Percentiles rank a stretch among this genome's conserved stretches.
Conservation (phyloP, 2,113 vertebrate species). For the Phylloscopus trochiloides region DNA sequence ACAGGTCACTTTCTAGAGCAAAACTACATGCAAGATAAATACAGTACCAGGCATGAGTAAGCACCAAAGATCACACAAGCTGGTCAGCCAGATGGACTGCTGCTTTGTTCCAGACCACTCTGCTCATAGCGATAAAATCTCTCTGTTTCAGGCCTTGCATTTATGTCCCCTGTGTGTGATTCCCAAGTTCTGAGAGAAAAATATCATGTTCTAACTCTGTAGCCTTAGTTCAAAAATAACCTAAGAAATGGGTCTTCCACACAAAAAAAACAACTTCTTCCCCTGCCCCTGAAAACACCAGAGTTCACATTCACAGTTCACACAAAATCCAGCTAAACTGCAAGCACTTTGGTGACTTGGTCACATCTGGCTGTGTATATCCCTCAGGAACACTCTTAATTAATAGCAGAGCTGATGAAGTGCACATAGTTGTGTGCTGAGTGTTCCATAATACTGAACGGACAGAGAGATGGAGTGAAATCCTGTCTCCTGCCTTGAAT, state of each 20-base stretch:
- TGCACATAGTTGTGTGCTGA: conserved; percentile 25
- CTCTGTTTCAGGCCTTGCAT: neutral
- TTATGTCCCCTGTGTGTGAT: neutral
- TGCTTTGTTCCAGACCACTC: neutral
- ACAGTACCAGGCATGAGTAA: neutral
- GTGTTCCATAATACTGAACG: conserved; percentile 29
- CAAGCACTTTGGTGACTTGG: conserved; percentile 25
- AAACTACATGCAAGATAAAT: neutral
- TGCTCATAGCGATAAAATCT: neutral
- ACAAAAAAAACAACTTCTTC: neutral
- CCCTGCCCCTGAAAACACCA: neutral
- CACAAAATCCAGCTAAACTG: conserved; percentile 7
- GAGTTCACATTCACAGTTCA: neutral
- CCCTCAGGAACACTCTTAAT: conserved; percentile 18
- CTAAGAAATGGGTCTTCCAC: conserved; percentile 34
- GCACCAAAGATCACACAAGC: neutral
- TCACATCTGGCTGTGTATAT: conserved; percentile 39
- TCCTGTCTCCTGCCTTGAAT: neutral
- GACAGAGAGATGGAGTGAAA: conserved; percentile 4
- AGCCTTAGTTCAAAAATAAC: conserved; percentile 29
- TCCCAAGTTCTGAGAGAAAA: neutral
- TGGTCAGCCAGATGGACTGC: neutral
- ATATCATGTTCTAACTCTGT: neutral
- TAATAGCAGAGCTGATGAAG: conserved; percentile 59
- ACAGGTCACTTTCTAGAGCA: neutral